Conservation (phyloP, 2,113 vertebrate genomes). For the Pygoscelis antarcticus region DNA sequence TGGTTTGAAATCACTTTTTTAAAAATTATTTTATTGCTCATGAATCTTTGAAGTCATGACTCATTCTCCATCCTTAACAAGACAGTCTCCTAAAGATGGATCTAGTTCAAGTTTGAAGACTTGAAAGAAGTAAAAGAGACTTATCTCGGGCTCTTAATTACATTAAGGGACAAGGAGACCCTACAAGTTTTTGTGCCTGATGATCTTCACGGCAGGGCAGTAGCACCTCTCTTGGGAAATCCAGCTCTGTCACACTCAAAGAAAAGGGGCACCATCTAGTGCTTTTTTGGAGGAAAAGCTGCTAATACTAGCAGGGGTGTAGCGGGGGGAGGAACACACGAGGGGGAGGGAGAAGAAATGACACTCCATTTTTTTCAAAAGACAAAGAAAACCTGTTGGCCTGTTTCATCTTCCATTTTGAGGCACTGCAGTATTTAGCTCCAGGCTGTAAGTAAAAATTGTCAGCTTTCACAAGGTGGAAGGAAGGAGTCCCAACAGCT, state of each 20-base stretch:
- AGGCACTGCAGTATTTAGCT: constrained; percentile 39
- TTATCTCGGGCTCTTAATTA: neutral
- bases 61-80: neutral
- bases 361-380: constrained; percentile 44
- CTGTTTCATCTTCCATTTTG: constrained; percentile 59
- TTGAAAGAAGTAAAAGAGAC: neutral
- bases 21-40: neutral
- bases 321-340: neutral
- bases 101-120: neutral
- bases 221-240: constrained; percentile 61
- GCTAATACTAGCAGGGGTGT: neutral
- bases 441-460: constrained; percentile 38
- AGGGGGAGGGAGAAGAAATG: constrained; percentile 42
- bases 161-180: constrained; percentile 1
- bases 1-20: neutral
- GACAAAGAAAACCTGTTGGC: constrained; percentile 64
- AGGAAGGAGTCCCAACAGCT: neutral
- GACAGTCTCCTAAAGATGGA: neutral
- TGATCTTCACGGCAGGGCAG: constrained; percentile 60
- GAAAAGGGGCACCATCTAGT: constrained; percentile 96
- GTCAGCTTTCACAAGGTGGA: constrained; percentile 20
- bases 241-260: constrained; percentile 67
- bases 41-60: neutral
- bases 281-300: constrained; percentile 86
- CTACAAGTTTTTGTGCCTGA: constrained; percentile 18